Base-by-base conservation (phyloP, 2,797 vertebrate genomes). In the Acipenser transmontanus region DNA sequence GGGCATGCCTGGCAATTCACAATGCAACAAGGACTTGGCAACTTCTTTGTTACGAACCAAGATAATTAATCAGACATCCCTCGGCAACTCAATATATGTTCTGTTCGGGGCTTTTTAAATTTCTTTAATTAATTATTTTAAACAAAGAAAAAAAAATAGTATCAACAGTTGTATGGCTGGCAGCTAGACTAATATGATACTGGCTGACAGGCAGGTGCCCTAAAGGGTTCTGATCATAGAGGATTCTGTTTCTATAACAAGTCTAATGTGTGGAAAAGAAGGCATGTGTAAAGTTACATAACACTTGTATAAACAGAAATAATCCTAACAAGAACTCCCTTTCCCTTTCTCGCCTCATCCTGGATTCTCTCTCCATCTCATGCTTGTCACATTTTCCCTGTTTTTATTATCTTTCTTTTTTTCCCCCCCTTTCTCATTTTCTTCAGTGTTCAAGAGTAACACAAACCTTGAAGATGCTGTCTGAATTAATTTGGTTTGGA, bases 61-160 rank as follows among this genome's bases (percentile, higher is more conserved):
- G 78, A 87, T 83, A 86, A 87, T 87, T 85, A 88, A 85, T 86
- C 85, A 83, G 64, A 86, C 85, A 79, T 87, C 87, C 84, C 75
- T 70, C 72, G 81, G 88, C 85, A 80, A 82, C 85, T 89, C 86
- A 87, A 90, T 90, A 91, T 85, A 85, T 75, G 78, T 80, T 87
- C 81, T 81, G 74, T 82, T 83, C 68, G 68, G 83, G 82, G 84
- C 77, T 85, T 87, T 87, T 80, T 82, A 73, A 84, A 76, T 54
- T 54, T n/a, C 3, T 82, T 90, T 88, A 89, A 90, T 89, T 89
- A 87, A 85, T 88, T 78, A 87, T 88, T 87, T 80, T 70, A 78
- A 87, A 84, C 82, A 72, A 77, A 80, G 80, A 74, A 82, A 79
- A 80, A 80, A 77, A 74, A 86, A 86, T 9, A 54, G 7, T 54